Evolutionary conservation across 1,140 invertebrate species (phyloP).

Genomic region (Brachionus rubens): DNA sequence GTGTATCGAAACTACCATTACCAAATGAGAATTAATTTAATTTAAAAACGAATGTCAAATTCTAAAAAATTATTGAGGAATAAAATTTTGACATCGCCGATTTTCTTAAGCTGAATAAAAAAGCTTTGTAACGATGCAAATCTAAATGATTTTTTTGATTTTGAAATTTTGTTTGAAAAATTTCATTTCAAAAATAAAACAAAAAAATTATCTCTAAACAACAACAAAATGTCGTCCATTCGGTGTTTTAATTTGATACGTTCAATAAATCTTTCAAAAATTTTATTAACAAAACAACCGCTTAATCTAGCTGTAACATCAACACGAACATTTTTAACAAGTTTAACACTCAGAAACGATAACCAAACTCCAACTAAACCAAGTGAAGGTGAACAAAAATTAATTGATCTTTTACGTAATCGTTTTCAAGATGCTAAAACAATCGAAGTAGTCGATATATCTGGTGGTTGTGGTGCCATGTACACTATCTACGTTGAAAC

Average conservation of each 20-base stretch:
- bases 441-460: slow-evolving; percentile 41
- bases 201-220: background rate
- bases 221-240: background rate
- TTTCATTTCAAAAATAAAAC: no score
- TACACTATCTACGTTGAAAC: slow-evolving; percentile 36
- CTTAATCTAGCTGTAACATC: no score
- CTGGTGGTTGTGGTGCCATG: slow-evolving; percentile 43
- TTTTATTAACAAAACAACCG: background rate
- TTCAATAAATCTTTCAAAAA: background rate
- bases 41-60: no score
- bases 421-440: slow-evolving; percentile 21
- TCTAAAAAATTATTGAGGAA: no score
- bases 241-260: background rate
- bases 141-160: no score
- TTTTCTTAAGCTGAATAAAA: no score
- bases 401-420: background rate
- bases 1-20: no score
- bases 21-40: no score
- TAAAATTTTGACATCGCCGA: no score
- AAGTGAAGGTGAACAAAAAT: slow-evolving; percentile 29
- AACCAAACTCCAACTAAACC: background rate
- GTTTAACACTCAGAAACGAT: background rate
- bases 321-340: background rate
- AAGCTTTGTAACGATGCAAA: no score
- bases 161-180: no score